Evolutionary conservation across 2,113 vertebrate species (phyloP).

Genomic region (Sphyrna mokarran): DNA sequence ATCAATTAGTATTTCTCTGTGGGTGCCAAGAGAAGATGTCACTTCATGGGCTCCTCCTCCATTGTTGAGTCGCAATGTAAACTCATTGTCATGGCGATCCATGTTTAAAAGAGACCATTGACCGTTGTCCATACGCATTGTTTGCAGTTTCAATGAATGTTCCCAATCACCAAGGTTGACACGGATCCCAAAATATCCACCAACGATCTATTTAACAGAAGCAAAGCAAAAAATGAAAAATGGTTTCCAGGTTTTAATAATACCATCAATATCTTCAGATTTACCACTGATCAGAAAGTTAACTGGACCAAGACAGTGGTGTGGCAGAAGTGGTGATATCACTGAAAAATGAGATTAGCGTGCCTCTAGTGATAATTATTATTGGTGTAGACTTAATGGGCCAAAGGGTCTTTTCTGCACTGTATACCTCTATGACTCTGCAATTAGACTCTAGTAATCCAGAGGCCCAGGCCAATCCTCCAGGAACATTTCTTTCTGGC

Average conservation of each 20-base stretch:
- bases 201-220: conserved; percentile 54
- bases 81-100: conserved; percentile 66
- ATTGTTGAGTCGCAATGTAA: conserved; percentile 65
- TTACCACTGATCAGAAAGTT: not conserved
- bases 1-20: conserved; percentile 59
- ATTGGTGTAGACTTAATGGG: too few relatives aligned
- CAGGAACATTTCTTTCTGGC: too few relatives aligned
- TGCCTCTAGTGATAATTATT: too few relatives aligned
- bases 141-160: conserved; percentile 54
- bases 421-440: too few relatives aligned
- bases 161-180: conserved; percentile 62
- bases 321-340: too few relatives aligned
- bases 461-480: too few relatives aligned
- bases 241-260: not conserved
- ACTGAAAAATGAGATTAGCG: too few relatives aligned
- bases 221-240: not conserved
- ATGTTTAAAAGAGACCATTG: conserved; percentile 72
- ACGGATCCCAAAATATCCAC: conserved; percentile 62
- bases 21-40: conserved; percentile 54
- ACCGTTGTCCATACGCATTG: conserved; percentile 65
- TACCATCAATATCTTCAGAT: not conserved
- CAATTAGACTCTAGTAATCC: too few relatives aligned
- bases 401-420: too few relatives aligned
- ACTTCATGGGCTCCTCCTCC: conserved; percentile 71
- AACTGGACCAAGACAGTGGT: not conserved